Conservation (phyloP, 2,888 invertebrate species). For the Stomorhina lunata region DNA sequence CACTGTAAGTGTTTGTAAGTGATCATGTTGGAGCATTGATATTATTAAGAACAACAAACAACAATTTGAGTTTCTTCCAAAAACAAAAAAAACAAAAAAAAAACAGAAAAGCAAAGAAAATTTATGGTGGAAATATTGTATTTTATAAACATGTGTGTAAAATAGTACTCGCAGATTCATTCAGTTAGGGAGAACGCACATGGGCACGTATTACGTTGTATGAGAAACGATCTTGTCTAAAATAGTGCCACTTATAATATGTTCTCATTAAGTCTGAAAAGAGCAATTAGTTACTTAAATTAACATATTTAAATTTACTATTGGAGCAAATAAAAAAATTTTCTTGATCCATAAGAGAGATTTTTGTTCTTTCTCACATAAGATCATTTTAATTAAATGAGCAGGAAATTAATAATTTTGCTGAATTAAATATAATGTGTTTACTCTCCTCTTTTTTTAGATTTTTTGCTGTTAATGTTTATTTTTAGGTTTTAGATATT, state of each 20-base stretch:
- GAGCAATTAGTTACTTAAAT: conserved; percentile 2
- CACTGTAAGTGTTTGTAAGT: background rate
- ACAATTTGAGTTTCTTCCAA: background rate
- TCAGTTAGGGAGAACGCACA: background rate
- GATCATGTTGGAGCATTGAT: conserved; percentile 2
- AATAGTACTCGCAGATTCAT: too few relatives aligned
- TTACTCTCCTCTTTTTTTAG: background rate
- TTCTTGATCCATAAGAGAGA: background rate
- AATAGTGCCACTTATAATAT: conserved; percentile 3
- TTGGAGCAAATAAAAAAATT: background rate
- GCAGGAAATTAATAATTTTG: background rate
- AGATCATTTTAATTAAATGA: background rate
- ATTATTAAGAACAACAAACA: background rate
- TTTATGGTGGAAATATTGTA: background rate
- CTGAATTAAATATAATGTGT: conserved; percentile 25
- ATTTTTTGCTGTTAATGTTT: background rate
- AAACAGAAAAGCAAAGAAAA: background rate
- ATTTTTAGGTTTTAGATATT: conserved; percentile 20
- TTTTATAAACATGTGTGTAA: background rate
- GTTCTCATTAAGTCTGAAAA: conserved; percentile 8
- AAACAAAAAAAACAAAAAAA: background rate
- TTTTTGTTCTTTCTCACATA: background rate
- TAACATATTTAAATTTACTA: conserved; percentile 6
- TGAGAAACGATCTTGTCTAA: background rate
- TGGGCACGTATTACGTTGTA: background rate